These are phyloP conservation scores for Halcyon smyrnensis DNA, from an alignment of 2,797 vertebrate species.

Conservation along the genomic window DNA sequence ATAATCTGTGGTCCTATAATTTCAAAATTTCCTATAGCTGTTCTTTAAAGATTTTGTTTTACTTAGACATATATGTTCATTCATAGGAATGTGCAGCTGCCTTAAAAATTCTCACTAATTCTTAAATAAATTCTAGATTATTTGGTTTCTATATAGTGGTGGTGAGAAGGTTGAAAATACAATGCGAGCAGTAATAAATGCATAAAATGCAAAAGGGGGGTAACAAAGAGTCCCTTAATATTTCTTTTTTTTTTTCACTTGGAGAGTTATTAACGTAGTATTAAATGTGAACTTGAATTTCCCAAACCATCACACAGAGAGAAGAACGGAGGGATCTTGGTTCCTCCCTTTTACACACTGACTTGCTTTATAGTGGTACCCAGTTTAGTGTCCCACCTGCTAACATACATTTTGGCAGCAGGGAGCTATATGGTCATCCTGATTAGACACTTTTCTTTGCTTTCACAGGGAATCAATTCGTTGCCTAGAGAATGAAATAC, in stretches of 20 bases:
- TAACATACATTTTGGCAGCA: background rate
- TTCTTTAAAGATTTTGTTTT: background rate
- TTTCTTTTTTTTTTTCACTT: background rate
- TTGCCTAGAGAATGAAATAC: background rate
- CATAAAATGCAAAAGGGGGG: background rate
- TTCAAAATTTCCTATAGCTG: background rate
- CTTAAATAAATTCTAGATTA: background rate
- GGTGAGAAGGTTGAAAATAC: background rate
- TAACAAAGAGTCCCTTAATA: fast-evolving
- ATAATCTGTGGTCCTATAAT: background rate
- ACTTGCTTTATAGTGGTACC: background rate
- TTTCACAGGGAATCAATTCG: background rate
- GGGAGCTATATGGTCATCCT: background rate
- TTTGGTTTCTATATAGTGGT: background rate
- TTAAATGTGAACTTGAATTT: background rate
- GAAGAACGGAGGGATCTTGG: background rate
- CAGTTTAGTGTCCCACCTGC: background rate
- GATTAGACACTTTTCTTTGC: background rate
- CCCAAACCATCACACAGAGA: background rate
- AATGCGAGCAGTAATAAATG: background rate
- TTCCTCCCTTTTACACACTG: background rate
- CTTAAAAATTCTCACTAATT: background rate
- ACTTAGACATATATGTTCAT: background rate
- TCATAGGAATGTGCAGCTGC: background rate
- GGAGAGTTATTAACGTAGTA: background rate